phyloP scores from a whole-genome alignment of 2,888 invertebrate genomes.

The Melikaiella ostensackeni region DNA sequence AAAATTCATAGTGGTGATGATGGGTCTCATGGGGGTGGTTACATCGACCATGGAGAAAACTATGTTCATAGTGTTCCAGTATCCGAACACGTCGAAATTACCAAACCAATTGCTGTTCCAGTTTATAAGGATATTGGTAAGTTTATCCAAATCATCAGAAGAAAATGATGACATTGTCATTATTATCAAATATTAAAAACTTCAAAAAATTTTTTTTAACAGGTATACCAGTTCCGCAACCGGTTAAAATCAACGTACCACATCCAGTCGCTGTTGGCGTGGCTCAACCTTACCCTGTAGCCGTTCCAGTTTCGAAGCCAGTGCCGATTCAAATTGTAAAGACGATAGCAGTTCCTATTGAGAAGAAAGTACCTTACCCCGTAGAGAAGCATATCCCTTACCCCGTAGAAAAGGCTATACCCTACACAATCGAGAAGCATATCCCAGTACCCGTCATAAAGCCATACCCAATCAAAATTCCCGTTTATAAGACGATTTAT shows the following conservation, averaged over 20 bases:
- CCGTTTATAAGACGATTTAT: constrained; percentile 85
- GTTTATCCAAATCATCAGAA: constrained; percentile 4
- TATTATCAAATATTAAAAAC: background rate
- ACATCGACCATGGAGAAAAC: constrained; percentile 55
- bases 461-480: constrained; percentile 85
- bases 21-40: constrained; percentile 68
- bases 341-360: constrained; percentile 84
- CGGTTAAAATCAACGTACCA: constrained; percentile 81
- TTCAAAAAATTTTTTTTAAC: constrained; percentile 16
- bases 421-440: constrained; percentile 84
- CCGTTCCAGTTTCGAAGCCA: constrained; percentile 84
- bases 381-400: constrained; percentile 84
- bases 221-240: constrained; percentile 81
- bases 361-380: constrained; percentile 86
- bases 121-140: constrained; percentile 83
- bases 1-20: constrained; percentile 63
- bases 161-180: background rate
- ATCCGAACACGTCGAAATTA: constrained; percentile 84
- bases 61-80: constrained; percentile 80
- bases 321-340: constrained; percentile 84
- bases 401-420: constrained; percentile 84
- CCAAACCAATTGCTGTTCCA: constrained; percentile 83
- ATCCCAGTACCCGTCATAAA: constrained; percentile 84
- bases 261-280: constrained; percentile 81
- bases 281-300: constrained; percentile 84